Evolutionary conservation across 2,888 invertebrate species (phyloP).

Genomic region (Scaptomyza flava): DNA sequence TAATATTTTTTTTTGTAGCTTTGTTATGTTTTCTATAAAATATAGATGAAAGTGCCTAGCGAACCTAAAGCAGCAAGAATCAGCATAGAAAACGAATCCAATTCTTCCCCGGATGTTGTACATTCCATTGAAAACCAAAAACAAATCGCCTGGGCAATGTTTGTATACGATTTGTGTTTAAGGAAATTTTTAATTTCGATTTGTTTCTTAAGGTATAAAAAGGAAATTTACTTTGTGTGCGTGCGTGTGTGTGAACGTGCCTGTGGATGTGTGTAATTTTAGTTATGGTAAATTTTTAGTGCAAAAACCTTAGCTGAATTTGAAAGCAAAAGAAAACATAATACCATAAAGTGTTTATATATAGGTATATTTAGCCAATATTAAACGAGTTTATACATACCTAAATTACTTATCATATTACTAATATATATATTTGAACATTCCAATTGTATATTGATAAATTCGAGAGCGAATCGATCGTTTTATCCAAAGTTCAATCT

Average conservation of each 20-base stretch:
- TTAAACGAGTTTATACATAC: conserved; percentile 34
- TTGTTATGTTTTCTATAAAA: conserved; percentile 20
- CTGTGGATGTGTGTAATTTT: conserved; percentile 24
- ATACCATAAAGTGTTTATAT: conserved; percentile 24
- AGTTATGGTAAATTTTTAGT: conserved; percentile 50
- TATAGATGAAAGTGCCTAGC: conserved; percentile 68
- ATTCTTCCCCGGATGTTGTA: conserved; percentile 7
- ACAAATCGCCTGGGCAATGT: conserved; percentile 41
- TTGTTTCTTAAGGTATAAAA: not conserved
- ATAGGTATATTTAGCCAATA: conserved; percentile 43
- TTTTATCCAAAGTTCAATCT: conserved; percentile 76
- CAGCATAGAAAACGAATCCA: not conserved
- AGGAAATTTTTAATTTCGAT: not conserved
- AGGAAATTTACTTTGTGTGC: not conserved
- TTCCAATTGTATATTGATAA: conserved; percentile 68
- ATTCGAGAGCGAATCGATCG: conserved; percentile 60
- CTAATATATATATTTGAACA: conserved; percentile 37
- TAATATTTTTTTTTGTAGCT: conserved; percentile 17
- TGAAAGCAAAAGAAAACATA: conserved; percentile 12
- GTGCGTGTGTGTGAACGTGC: not conserved
- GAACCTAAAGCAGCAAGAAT: conserved; percentile 31
- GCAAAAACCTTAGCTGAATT: conserved; percentile 37
- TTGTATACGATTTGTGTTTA: conserved; percentile 47
- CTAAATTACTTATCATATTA: conserved; percentile 21
- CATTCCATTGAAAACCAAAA: not conserved